Percentiles rank a stretch among this genome's conserved stretches.
These are phyloP conservation scores for Cichlasoma orientale DNA, from an alignment of 2,797 vertebrate genomes.

Conservation along the genomic window DNA sequence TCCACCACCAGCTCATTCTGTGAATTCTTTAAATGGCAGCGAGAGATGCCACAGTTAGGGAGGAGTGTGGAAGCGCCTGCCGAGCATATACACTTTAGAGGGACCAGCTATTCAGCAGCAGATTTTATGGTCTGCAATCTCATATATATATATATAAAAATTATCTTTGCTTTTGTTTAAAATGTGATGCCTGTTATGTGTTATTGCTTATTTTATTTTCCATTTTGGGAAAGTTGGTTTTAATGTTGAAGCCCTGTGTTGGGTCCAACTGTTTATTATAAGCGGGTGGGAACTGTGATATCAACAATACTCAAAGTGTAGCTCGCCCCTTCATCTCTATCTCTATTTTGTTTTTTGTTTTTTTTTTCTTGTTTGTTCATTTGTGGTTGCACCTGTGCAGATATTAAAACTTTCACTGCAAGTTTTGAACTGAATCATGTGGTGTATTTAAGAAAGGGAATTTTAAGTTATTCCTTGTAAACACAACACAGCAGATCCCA, in stretches of 20 bases:
- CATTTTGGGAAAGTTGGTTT: slow-evolving; percentile 70
- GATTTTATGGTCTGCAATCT: slow-evolving; percentile 53
- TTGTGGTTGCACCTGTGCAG: slow-evolving; percentile 24
- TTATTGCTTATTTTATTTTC: slow-evolving; percentile 62
- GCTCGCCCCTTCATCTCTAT: not conserved
- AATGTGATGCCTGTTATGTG: slow-evolving; percentile 37
- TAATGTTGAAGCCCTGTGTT: slow-evolving; percentile 59
- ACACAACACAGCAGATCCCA: not conserved
- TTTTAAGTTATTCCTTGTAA: slow-evolving; percentile 12
- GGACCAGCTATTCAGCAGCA: slow-evolving; percentile 71
- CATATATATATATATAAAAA: too few relatives aligned
- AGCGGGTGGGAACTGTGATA: not conserved
- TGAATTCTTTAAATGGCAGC: slow-evolving; percentile 17
- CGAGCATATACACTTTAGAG: slow-evolving; percentile 36
- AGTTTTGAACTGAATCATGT: not conserved
- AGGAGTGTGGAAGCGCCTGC: slow-evolving; percentile 23
- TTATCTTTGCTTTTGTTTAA: slow-evolving; percentile 44
- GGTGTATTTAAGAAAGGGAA: slow-evolving; percentile 17
- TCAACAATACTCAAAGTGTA: slow-evolving; percentile 10
- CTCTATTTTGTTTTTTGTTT: not conserved
- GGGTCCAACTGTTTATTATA: slow-evolving; percentile 52
- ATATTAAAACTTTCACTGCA: slow-evolving; percentile 27
- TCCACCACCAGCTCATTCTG: slow-evolving; percentile 37
- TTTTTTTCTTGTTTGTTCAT: not conserved
- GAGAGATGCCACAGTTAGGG: not conserved